phyloP scores from a whole-genome alignment of 2,113 vertebrate genomes.

The Paramisgurnus dabryanus region DNA sequence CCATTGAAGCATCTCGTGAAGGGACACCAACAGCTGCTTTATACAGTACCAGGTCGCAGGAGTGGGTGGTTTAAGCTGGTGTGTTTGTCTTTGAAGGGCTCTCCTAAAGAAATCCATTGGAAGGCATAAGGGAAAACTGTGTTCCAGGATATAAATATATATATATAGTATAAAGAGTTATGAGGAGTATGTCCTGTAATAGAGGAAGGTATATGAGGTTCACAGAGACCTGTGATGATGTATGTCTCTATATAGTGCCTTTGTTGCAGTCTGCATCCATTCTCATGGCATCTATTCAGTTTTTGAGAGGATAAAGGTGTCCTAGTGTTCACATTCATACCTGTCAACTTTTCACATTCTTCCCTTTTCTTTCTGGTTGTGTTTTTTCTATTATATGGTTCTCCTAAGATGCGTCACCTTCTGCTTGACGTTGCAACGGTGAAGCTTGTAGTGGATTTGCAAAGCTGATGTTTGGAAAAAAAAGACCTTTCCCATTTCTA shows the following conservation, averaged over 20 bases:
- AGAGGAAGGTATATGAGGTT: background rate
- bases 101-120: slow-evolving; percentile 36
- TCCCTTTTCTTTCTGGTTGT: background rate
- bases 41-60: slow-evolving; percentile 11
- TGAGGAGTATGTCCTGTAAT: background rate
- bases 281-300: slow-evolving; percentile 43
- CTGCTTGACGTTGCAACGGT: slow-evolving; percentile 19
- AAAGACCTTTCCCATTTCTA: background rate
- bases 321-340: slow-evolving; percentile 21
- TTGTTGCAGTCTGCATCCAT: slow-evolving; percentile 45
- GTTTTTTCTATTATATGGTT: background rate
- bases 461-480: background rate
- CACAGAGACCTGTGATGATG: slow-evolving; percentile 28
- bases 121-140: too few species aligned
- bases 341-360: background rate
- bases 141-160: slow-evolving; percentile 17
- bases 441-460: background rate
- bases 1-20: slow-evolving; percentile 54
- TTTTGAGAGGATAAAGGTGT: slow-evolving; percentile 16
- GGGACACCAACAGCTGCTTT: slow-evolving; percentile 28
- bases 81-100: slow-evolving; percentile 47
- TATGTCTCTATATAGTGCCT: slow-evolving; percentile 49
- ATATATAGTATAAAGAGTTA: background rate
- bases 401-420: slow-evolving; percentile 10
- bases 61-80: background rate